phyloP scores from a whole-genome alignment of 2,797 vertebrate species.

The Poecilia velifera region DNA sequence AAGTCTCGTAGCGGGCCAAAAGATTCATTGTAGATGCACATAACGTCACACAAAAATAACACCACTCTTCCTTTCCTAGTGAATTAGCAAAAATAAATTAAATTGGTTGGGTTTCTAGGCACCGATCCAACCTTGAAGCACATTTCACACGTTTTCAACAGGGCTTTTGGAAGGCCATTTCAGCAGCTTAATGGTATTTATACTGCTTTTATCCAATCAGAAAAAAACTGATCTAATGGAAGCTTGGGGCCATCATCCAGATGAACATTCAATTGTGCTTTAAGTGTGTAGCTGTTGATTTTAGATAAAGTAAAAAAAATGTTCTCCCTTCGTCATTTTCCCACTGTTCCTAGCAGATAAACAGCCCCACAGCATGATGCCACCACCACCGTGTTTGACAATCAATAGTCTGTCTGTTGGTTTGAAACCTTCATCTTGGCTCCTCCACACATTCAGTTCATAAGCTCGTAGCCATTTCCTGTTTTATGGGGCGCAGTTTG shows the following conservation, averaged over 20 bases:
- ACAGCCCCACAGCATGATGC: background rate
- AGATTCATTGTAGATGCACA: conserved; percentile 30
- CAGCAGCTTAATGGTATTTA: background rate
- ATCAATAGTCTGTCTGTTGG: background rate
- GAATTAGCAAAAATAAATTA: background rate
- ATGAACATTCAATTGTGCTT: background rate
- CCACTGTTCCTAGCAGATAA: background rate
- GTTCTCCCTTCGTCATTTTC: background rate
- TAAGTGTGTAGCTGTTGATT: background rate
- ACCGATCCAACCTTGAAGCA: background rate
- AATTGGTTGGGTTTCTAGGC: background rate
- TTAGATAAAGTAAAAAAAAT: background rate
- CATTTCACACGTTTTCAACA: background rate
- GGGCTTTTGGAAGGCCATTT: background rate
- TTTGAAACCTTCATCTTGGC: background rate
- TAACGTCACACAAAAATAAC: conserved; percentile 30
- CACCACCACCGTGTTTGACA: background rate
- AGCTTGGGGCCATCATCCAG: background rate
- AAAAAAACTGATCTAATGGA: background rate
- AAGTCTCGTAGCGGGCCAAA: conserved; percentile 26
- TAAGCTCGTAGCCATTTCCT: background rate
- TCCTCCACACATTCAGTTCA: background rate
- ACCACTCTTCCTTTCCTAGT: conserved; percentile 9
- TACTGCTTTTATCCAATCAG: conserved; percentile 1
- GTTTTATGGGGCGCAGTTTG: background rate